These are phyloP conservation scores for Acanthosoma haemorrhoidale DNA, from an alignment of 2,888 invertebrate species.

Conservation along the genomic window DNA sequence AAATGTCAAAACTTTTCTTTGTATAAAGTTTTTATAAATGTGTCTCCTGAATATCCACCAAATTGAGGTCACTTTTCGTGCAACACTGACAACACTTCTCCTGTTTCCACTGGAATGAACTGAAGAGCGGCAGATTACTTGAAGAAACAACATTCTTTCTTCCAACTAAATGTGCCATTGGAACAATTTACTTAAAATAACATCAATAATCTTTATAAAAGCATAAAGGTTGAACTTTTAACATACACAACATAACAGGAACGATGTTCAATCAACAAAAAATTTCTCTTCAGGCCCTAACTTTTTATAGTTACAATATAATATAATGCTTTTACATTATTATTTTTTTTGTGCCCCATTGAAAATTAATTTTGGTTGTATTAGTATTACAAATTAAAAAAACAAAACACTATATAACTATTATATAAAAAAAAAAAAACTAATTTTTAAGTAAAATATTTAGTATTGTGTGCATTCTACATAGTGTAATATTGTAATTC, in stretches of 20 bases:
- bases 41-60: constrained; percentile 20
- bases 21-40: neutral
- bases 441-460: neutral
- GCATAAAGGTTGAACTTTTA: constrained; percentile 4
- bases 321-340: neutral
- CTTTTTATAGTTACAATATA: neutral
- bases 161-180: neutral
- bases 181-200: neutral
- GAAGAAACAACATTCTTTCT: neutral
- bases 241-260: constrained; percentile 15
- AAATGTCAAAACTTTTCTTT: neutral
- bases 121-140: neutral
- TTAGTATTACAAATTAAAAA: neutral
- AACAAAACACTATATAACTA: neutral
- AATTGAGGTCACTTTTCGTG: neutral
- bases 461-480: neutral
- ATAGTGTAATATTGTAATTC: neutral
- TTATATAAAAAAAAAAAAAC: neutral
- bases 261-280: constrained; percentile 17
- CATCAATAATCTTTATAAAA: neutral
- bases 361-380: neutral
- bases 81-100: constrained; percentile 25
- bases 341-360: neutral
- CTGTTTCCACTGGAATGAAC: constrained; percentile 2
- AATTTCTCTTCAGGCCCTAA: constrained; percentile 16